Conservation (phyloP, 2,797 vertebrate species). For the Erpetoichthys calabaricus region DNA sequence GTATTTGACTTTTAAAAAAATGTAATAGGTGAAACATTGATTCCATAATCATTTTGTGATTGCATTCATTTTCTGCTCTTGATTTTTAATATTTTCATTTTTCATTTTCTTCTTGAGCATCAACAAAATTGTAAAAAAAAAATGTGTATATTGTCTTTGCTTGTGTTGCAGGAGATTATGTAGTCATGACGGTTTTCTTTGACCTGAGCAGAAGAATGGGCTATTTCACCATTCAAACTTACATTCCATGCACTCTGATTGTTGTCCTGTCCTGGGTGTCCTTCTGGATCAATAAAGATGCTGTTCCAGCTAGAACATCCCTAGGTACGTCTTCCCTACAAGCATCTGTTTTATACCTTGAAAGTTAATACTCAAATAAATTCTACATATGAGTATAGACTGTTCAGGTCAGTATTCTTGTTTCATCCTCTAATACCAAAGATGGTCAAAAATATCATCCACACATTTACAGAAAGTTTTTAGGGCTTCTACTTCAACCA, state of each 20-base stretch:
- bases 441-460: too few relatives aligned
- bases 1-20: too few relatives aligned
- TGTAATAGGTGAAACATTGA: background rate
- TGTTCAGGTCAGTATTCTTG: too few relatives aligned
- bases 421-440: too few relatives aligned
- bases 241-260: constrained; percentile 94
- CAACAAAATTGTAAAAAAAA: too few relatives aligned
- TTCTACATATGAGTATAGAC: too few relatives aligned
- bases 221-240: constrained; percentile 98
- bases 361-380: background rate
- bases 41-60: constrained; percentile 4
- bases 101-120: too few relatives aligned
- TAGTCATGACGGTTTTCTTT: constrained; percentile 94
- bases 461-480: too few relatives aligned
- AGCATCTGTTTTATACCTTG: too few relatives aligned
- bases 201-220: constrained; percentile 97
- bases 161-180: constrained; percentile 75
- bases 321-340: constrained; percentile 78
- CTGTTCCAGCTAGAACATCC: constrained; percentile 93
- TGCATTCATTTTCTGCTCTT: too few relatives aligned
- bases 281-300: constrained; percentile 98
- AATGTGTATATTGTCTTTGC: background rate
- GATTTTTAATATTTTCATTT: too few relatives aligned
- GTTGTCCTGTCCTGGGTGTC: constrained; percentile 96
- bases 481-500: too few relatives aligned